Evolutionary conservation across 2,113 vertebrate species (phyloP).

Genomic region (Oceanodroma tethys): DNA sequence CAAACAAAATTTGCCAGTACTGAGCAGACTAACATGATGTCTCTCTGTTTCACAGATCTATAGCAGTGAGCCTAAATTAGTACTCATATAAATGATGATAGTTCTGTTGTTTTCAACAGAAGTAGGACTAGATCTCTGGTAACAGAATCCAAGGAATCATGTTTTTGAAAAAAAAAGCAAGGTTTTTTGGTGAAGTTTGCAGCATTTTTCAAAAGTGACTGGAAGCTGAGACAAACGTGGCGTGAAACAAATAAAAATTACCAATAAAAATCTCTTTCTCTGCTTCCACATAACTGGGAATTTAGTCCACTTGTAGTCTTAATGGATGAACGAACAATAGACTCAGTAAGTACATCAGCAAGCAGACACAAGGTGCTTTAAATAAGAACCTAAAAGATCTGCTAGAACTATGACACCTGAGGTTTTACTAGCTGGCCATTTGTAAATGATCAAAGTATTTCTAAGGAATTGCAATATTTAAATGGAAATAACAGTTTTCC

Average conservation of each 20-base stretch:
- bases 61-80: not conserved
- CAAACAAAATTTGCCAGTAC: not conserved
- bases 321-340: not conserved
- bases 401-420: not conserved
- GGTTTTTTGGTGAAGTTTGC: not conserved
- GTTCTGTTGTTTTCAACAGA: not conserved
- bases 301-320: not conserved
- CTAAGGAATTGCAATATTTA: slow-evolving; percentile 37
- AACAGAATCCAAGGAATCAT: not conserved
- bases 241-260: not conserved
- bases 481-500: slow-evolving; percentile 39
- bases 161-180: fast-evolving
- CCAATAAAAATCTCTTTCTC: not conserved
- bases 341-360: not conserved
- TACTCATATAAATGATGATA: not conserved
- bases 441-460: slow-evolving; percentile 39
- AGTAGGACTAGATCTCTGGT: not conserved
- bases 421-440: not conserved
- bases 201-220: not conserved
- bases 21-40: not conserved
- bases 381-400: not conserved
- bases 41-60: not conserved
- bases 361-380: not conserved
- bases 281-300: not conserved
- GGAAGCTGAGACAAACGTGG: not conserved